Percentiles rank a stretch among this genome's conserved stretches.
These are phyloP conservation scores for Lamellibrachia luymesi DNA, from an alignment of 1,140 invertebrate species.

Conservation along the genomic window DNA sequence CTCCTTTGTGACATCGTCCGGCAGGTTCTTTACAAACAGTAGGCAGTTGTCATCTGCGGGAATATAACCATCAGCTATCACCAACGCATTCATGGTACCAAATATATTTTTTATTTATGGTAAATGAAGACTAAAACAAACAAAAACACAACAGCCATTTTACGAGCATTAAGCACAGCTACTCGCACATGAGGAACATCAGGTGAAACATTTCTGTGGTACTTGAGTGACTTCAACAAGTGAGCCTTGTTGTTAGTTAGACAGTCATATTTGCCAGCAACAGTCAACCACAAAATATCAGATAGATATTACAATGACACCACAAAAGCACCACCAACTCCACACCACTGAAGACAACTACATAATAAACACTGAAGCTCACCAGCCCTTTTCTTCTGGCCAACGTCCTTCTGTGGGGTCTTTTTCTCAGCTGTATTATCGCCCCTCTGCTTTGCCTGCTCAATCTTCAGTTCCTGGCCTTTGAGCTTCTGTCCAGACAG, in stretches of 20 bases:
- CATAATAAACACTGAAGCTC: not conserved
- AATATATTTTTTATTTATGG: too few species aligned
- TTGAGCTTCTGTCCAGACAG: constrained; percentile 14
- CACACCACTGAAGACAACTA: not conserved
- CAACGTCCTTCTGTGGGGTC: not conserved
- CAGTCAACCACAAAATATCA: too few species aligned
- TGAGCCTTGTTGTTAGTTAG: too few species aligned
- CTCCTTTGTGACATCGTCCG: constrained; percentile 7
- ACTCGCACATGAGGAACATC: too few species aligned
- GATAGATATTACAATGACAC: not conserved
- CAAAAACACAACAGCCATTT: too few species aligned
- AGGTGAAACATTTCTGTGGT: too few species aligned
- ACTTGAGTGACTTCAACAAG: too few species aligned
- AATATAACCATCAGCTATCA: not conserved
- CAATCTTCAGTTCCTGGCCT: not conserved
- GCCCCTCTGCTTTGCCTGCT: not conserved
- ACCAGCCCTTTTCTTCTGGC: not conserved
- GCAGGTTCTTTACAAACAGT: constrained; percentile 25
- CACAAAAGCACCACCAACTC: not conserved
- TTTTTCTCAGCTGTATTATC: not conserved
- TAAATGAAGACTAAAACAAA: too few species aligned
- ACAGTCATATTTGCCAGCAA: too few species aligned
- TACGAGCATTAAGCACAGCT: too few species aligned
- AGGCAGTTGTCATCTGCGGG: constrained; percentile 3
- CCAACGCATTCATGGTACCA: not conserved